Evolutionary conservation across 2,797 vertebrate genomes (phyloP).

Genomic region (Poecilia gillii): DNA sequence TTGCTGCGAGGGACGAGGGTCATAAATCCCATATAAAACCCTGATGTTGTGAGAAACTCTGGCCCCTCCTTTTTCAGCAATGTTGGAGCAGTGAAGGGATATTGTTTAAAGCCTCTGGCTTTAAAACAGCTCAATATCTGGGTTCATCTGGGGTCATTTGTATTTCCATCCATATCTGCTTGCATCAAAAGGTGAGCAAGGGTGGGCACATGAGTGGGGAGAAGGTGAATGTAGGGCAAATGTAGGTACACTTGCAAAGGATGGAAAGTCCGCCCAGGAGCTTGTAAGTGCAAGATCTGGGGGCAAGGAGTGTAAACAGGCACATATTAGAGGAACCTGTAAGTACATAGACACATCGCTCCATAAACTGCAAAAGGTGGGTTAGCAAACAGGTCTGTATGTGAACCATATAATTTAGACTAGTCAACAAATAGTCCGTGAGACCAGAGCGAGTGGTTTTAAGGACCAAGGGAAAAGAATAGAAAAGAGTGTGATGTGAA

Average conservation of each 20-base stretch:
- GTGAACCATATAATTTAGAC: constrained; percentile 52
- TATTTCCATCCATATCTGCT: constrained; percentile 83
- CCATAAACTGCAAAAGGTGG: constrained; percentile 45
- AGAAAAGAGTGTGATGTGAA: constrained; percentile 36
- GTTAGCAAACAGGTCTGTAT: constrained; percentile 49
- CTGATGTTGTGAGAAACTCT: constrained; percentile 62
- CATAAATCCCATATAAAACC: constrained; percentile 80
- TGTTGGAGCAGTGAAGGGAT: constrained; percentile 62
- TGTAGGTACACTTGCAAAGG: constrained; percentile 52
- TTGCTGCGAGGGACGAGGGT: constrained; percentile 63
- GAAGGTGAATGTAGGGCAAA: constrained; percentile 73
- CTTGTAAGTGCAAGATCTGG: constrained; percentile 42
- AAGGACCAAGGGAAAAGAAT: constrained; percentile 28
- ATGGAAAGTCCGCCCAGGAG: constrained; percentile 55
- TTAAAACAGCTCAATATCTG: constrained; percentile 79
- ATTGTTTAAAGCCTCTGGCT: constrained; percentile 76
- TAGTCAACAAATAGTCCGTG: constrained; percentile 38
- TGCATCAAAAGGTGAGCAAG: constrained; percentile 65
- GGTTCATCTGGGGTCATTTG: constrained; percentile 77
- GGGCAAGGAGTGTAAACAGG: constrained; percentile 52
- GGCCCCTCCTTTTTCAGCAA: constrained; percentile 51
- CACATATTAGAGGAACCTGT: constrained; percentile 37
- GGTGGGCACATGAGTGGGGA: constrained; percentile 49
- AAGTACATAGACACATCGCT: constrained; percentile 39
- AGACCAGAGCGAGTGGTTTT: constrained; percentile 48